These are phyloP conservation scores for Sylvia borin DNA, from an alignment of 2,797 vertebrate species.

Conservation along the genomic window DNA sequence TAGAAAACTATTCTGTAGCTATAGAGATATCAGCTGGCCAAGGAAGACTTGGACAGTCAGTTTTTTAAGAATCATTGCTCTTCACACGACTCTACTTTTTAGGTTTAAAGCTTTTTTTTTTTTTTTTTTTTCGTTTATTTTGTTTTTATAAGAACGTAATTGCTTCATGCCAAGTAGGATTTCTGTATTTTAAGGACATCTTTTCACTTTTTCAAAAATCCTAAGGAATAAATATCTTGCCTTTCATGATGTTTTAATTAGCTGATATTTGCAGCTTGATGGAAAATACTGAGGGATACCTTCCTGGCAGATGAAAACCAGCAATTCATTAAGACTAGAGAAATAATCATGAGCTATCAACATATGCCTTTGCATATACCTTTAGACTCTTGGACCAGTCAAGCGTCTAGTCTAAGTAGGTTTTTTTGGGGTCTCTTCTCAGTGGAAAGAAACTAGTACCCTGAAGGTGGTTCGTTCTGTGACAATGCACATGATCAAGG, in stretches of 20 bases:
- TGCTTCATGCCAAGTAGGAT: background rate
- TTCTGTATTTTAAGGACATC: background rate
- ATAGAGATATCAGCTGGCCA: background rate
- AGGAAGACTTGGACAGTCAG: background rate
- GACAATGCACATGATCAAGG: accelerated
- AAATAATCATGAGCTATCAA: background rate
- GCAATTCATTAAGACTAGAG: background rate
- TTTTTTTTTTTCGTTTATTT: background rate
- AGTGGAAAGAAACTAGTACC: background rate
- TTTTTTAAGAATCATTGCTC: background rate
- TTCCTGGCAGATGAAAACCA: background rate
- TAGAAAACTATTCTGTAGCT: background rate
- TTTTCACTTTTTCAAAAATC: background rate
- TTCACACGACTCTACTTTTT: background rate
- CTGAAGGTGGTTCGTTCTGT: background rate
- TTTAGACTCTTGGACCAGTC: background rate
- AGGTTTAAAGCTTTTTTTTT: background rate
- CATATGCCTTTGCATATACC: background rate
- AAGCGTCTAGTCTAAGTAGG: background rate
- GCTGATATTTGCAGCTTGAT: background rate
- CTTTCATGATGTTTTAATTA: background rate
- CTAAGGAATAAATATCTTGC: background rate
- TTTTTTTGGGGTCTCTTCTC: background rate
- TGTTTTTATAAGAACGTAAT: background rate
- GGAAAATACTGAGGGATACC: background rate